Percentiles rank a stretch among this genome's conserved stretches.
phyloP scores from a whole-genome alignment of 2,888 invertebrate species.

The Ectobius pallidus region DNA sequence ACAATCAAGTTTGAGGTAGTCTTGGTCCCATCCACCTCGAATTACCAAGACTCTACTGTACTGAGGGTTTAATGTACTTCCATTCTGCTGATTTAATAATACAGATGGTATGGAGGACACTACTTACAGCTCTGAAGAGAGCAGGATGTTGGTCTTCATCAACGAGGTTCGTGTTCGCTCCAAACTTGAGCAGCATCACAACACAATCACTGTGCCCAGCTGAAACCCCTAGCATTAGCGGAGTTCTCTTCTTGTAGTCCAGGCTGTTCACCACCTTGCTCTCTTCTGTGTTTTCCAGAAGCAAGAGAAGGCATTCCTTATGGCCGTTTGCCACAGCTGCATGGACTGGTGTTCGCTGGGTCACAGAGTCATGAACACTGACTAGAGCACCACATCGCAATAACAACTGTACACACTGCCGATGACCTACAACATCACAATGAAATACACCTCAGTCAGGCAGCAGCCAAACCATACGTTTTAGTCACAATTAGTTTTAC shows the following conservation, averaged over 20 bases:
- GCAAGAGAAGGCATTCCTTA: conserved; percentile 59
- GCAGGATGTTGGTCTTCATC: conserved; percentile 64
- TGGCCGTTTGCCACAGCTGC: conserved; percentile 62
- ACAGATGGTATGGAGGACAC: conserved; percentile 16
- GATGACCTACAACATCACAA: conserved; percentile 52
- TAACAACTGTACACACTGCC: conserved; percentile 62
- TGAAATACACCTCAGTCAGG: no score
- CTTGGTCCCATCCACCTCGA: no score
- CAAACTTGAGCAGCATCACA: conserved; percentile 59
- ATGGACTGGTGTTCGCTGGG: conserved; percentile 58
- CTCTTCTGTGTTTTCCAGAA: conserved; percentile 59
- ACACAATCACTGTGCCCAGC: conserved; percentile 63
- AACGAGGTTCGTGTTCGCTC: conserved; percentile 62
- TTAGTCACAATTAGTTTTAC: no score
- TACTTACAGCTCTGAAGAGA: conserved; percentile 63
- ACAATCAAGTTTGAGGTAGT: no score
- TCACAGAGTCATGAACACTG: conserved; percentile 55
- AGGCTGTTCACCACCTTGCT: conserved; percentile 38
- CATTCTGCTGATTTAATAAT: no score
- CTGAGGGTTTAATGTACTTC: no score
- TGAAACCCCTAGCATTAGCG: conserved; percentile 64
- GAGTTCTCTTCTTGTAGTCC: conserved; percentile 55
- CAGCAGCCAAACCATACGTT: no score
- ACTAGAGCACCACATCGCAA: conserved; percentile 63
- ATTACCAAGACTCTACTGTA: no score